Evolutionary conservation across 2,113 vertebrate genomes (phyloP), one percentile per base, ranked within the genome.

Genomic region (Onychostoma macrolepis): DNA sequence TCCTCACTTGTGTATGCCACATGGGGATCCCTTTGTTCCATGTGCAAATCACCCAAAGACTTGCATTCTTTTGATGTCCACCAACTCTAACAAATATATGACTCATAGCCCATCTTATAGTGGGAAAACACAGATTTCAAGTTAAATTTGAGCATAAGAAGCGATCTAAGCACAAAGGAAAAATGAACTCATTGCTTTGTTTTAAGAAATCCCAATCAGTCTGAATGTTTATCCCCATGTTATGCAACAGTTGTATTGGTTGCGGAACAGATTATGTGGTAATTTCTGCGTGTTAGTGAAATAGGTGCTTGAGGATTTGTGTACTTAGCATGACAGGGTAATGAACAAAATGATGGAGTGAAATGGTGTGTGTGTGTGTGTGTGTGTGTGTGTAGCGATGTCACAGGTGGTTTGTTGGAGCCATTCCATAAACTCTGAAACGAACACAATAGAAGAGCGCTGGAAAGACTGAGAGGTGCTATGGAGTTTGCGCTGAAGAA

Each of bases 11-110:
- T 79, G 48, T 79, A 4, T 30, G 76, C 72, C 72, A 45, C 72
- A 75, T 75, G 38, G 9, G 33, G 21, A 80, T 61, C 30, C 76
- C 58, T 80, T 80, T 80, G 53, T 80, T 61, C 17, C 53, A 26
- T 28, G 38, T 41, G 19, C 50, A 79, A 36, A 56, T 81, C 24
- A n/a, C 56, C 56, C 43, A 43, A 58, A 65, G 30, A 65, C 12
- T 26, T 28, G 79, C 3, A 4, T 80, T 41, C 78, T 41, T 61
- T 61, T 61, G 72, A 61, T 61, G 30, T 41, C 10, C 33, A 67
- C 13, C 38, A 30, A 26, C 58, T 65, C 36, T 43, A 26, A 67
- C 38, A 45, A 26, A 65, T 30, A 45, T 28, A 28, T 81, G n/a
- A 26, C 36, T 43, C 12, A 3, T n/a, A 81, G n/a, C 28, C 24